Evolutionary conservation across 1,140 invertebrate species (phyloP), one percentile per base, ranked within the genome.

Genomic region (Anadara kagoshimensis): DNA sequence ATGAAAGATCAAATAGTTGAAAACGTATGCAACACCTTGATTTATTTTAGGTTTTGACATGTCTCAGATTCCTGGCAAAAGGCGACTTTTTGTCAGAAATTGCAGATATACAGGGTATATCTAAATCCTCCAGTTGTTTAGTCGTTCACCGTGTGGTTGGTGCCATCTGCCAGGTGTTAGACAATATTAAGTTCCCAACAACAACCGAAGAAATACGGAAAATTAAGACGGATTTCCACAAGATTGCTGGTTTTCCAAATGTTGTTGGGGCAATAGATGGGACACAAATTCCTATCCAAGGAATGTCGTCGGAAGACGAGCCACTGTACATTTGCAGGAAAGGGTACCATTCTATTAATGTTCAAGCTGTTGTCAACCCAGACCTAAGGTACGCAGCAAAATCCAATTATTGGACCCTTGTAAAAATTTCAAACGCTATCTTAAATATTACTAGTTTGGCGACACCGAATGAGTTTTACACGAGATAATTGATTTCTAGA

Each of bases 61-160:
- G n/a, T 36, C 44, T 76, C 45, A 47, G 63, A 43, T 53, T 56
- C 20, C 41, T 75, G 0, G 68, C 66, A 18, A 78, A 78, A 51
- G 76, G 62, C 10, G 72, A 72, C 20, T 75, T 70, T 36, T 62
- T 70, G 57, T 71, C 68, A 22, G 71, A 78, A 44, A 18, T 70
- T 20, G 76, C n/a, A 10, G 67, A 73, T 59, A 18, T 74, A 11
- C 68, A 78, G 56, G 76, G 76, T 5, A 56, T 74, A 26, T 73
- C 58, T 16, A 65, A 59, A 29, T 24, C 75, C 14, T 61, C 44
- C 44, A 61, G 63, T 3, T 57, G 16, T 7, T 56, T 20, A 47
- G 10, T 53, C 11, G 14, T 73, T 44, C 64, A 63, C 12, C 26
- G n/a, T 3, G 64, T 72, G 1, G 51, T 45, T 16, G 61, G 45